Evolutionary conservation across 2,797 vertebrate species (phyloP), one percentile per base, ranked within the genome.

Genomic region (Brachyrhaphis roseni): DNA sequence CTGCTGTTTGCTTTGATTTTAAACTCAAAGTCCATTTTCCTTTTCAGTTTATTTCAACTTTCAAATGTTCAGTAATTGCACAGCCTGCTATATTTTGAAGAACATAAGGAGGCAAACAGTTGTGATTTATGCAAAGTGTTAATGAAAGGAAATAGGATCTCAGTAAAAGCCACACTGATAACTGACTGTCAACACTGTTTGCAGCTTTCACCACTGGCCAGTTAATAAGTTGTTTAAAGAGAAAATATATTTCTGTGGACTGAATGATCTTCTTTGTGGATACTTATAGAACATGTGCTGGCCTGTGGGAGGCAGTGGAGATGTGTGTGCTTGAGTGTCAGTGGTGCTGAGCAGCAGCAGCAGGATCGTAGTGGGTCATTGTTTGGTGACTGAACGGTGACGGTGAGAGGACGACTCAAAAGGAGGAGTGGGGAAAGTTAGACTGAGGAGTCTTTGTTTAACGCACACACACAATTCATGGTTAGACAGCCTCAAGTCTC

Each of bases 251-350:
- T 46, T 20, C 3, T 62, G 45, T 1, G n/a, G 74, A 76, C 86
- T 92, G 57, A 92, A 94, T 89, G 91, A 88, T 87, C 31, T 78
- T 78, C 87, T 93, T 78, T 91, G 83, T 88, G 83, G 74, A 57
- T 85, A 83, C 87, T 84, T 91, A 79, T 87, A 91, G 87, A 87
- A 85, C 81, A 81, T 79, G 23, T 89, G 84, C 73, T 20, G 78
- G 73, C 84, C 77, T 83, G 84, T 84, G 88, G 81, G 73, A 46
- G 51, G 28, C 46, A 53, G 80, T 53, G 31, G 51, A 4, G 57
- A 55, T 16, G 36, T 83, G 49, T 75, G 74, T 59, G 55, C 39
- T 23, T 82, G 77, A 53, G 80, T 75, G 76, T 75, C 86, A 57
- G 80, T 71, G 79, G 55, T 49, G 74, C 31, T 31, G 57, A 16